These are phyloP conservation scores for Periplaneta americana DNA, from an alignment of 1,140 invertebrate species.

Conservation along the genomic window DNA sequence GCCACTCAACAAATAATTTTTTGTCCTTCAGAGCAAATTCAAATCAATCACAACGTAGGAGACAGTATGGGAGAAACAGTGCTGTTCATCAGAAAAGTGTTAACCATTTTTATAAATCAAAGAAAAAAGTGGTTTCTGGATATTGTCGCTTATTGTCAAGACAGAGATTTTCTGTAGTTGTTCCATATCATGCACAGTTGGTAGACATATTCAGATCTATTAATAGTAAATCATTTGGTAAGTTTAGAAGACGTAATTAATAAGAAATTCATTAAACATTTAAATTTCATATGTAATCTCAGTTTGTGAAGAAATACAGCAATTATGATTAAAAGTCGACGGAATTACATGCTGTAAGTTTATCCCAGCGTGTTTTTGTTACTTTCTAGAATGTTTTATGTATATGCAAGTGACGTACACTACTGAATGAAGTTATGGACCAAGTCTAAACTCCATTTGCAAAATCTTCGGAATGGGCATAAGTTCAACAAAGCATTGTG, in stretches of 20 bases:
- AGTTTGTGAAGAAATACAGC: no score
- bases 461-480: no score
- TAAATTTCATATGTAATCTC: no score
- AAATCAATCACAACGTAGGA: not conserved
- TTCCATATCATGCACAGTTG: conserved; percentile 53
- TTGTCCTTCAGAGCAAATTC: not conserved
- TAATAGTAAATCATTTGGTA: conserved; percentile 55
- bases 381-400: no score
- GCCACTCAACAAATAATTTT: not conserved
- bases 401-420: no score
- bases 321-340: no score
- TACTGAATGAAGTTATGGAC: no score
- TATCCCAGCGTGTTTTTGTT: no score
- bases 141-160: conserved; percentile 48
- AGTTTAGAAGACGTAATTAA: conserved; percentile 30
- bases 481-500: no score
- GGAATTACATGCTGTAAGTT: no score
- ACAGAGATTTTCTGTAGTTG: conserved; percentile 61
- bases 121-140: conserved; percentile 34
- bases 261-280: no score
- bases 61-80: not conserved
- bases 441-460: no score
- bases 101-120: not conserved
- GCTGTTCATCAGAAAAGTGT: not conserved
- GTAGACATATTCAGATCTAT: conserved; percentile 68